Evolutionary conservation across 1,140 invertebrate genomes (phyloP).

Genomic region (Fopius arisanus): DNA sequence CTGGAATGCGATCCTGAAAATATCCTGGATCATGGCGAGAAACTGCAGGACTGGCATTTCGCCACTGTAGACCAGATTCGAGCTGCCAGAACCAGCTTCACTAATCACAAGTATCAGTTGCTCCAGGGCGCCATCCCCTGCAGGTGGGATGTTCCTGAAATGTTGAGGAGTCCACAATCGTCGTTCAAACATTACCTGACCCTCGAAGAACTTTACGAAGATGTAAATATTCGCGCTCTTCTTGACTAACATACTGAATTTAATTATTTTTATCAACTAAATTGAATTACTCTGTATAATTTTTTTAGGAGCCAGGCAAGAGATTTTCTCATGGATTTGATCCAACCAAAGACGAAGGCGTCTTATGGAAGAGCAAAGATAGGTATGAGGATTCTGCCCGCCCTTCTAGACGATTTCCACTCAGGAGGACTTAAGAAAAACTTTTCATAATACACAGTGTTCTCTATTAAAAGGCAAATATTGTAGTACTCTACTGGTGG

Average conservation of each 20-base stretch:
- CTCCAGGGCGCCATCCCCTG: conserved; percentile 67
- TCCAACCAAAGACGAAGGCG: conserved; percentile 61
- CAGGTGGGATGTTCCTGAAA: conserved; percentile 70
- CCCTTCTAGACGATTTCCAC: background rate
- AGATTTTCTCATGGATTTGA: conserved; percentile 68
- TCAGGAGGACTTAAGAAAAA: background rate
- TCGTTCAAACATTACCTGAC: background rate
- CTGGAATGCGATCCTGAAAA: conserved; percentile 72
- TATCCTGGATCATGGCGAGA: conserved; percentile 67
- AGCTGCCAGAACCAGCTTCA: conserved; percentile 68
- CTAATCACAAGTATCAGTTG: conserved; percentile 67
- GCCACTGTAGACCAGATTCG: conserved; percentile 70
- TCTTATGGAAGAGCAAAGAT: conserved; percentile 11
- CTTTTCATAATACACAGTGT: conserved; percentile 33
- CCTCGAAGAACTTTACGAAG: background rate
- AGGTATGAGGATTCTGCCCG: background rate
- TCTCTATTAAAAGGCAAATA: conserved; percentile 54
- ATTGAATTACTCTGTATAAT: background rate
- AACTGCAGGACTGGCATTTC: conserved; percentile 80
- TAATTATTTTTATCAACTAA: conserved; percentile 1
- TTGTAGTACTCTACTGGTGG: conserved; percentile 41
- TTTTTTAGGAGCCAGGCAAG: conserved; percentile 64
- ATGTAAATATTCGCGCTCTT: too few species aligned
- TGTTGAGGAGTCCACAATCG: conserved; percentile 68
- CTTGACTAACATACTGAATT: too few species aligned